A percentile compares a stretch with the other conserved stretches of the same genome.
Evolutionary conservation across 1,140 invertebrate species (phyloP).

Genomic region (Eurosta solidaginis): DNA sequence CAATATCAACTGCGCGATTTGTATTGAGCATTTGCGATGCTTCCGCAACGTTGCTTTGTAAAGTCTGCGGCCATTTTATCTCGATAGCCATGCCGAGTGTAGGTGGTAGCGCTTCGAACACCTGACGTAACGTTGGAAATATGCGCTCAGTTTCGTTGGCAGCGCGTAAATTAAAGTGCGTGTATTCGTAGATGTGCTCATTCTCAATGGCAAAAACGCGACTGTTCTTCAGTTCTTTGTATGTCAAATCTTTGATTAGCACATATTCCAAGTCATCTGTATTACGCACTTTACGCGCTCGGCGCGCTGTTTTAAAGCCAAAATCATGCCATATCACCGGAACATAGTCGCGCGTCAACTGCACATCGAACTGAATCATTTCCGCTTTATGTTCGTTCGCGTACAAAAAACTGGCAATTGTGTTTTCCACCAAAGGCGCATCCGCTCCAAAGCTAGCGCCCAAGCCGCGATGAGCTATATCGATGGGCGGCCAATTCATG

Average conservation of each 20-base stretch:
- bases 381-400: conserved; percentile 85
- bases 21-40: conserved; percentile 85
- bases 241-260: conserved; percentile 86
- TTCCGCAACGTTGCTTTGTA: conserved; percentile 82
- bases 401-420: conserved; percentile 84
- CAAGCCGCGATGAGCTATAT: conserved; percentile 88
- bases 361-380: conserved; percentile 95
- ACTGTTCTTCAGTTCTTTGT: conserved; percentile 84
- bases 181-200: conserved; percentile 45
- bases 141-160: conserved; percentile 77
- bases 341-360: conserved; percentile 89
- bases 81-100: conserved; percentile 91
- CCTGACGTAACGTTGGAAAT: conserved; percentile 83
- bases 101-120: conserved; percentile 74
- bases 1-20: conserved; percentile 82
- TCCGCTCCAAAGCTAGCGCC: conserved; percentile 66
- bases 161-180: conserved; percentile 43
- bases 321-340: conserved; percentile 96
- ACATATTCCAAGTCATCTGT: conserved; percentile 81
- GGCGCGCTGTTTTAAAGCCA: conserved; percentile 81
- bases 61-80: conserved; percentile 92
- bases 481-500: conserved; percentile 77
- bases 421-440: conserved; percentile 82
- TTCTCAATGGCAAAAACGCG: conserved; percentile 51
- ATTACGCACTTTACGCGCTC: conserved; percentile 72